Base-by-base conservation (phyloP, 2,113 vertebrate species). In the Malurus cyaneus region DNA sequence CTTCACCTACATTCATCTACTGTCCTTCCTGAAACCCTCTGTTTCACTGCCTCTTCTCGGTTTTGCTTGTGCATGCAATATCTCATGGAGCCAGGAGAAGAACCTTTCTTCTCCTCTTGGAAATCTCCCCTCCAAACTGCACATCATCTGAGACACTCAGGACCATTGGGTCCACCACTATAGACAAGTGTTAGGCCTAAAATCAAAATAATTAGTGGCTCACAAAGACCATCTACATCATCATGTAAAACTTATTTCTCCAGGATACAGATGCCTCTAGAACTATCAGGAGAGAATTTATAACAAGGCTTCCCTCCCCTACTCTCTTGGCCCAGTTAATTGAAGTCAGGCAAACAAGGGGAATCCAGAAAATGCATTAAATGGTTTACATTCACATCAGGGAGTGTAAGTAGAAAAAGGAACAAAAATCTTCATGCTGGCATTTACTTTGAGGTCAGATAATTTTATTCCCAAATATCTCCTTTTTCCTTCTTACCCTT, bases 51-150 rank as follows among this genome's bases (percentile, higher is more conserved):
- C 14, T 47, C 13, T 44, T 71, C 24, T 67, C 67, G 31, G 25
- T 44, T 85, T 82, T 46, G 5, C 26, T 60, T 0, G 0, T 25
- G 15, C 0, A 0, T 39, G 25, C 14, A 53, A 17, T 28, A 36
- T 81, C 39, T 62, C 8, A 34, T 9, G 24, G 34, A 64, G 16
- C 8, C 67, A 7, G 0, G 6, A 34, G 47, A 83, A 66, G 14
- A 59, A 74, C 29, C 17, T 64, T 70, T 71, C 24, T 26, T 67
- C 18, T 24, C 3, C 5, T 50, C 65, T 53, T 36, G 6, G n/a
- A 76, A 92, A 76, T 16, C 36, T 59, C 2, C 3, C 12, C 14
- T 36, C 16, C 15, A 49, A 44, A 53, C 2, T 49, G 11, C 18
- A 9, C 8, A 10, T 53, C 66, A 64, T 76, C 50, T 23, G 46